These are phyloP conservation scores for Antechinus flavipes DNA, from an alignment of 2,113 vertebrate genomes.

Conservation along the genomic window DNA sequence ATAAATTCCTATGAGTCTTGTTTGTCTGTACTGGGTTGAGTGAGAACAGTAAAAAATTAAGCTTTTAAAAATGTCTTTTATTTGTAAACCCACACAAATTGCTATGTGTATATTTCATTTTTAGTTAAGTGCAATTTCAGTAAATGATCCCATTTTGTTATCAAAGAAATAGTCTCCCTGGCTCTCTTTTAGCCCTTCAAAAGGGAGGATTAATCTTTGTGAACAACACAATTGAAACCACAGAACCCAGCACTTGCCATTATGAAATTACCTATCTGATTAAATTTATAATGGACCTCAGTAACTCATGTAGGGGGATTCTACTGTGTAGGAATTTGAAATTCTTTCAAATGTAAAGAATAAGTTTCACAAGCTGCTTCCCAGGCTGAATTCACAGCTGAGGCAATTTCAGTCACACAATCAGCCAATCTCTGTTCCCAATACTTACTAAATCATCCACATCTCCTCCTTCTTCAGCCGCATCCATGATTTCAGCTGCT, in stretches of 20 bases:
- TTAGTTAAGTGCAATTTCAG: conserved; percentile 67
- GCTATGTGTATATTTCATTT: conserved; percentile 58
- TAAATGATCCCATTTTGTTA: conserved; percentile 66
- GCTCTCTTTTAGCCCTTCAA: conserved; percentile 47
- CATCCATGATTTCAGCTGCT: conserved; percentile 76
- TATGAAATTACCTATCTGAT: conserved; percentile 67
- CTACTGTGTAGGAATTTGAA: conserved; percentile 38
- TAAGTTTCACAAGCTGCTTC: neutral
- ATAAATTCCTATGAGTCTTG: conserved; percentile 41
- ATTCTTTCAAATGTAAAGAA: conserved; percentile 55
- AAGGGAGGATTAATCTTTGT: conserved; percentile 54
- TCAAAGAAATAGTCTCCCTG: conserved; percentile 44
- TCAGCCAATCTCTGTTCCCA: neutral
- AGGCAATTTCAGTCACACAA: neutral
- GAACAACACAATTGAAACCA: conserved; percentile 39
- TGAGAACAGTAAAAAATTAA: conserved; percentile 67
- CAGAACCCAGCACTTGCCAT: conserved; percentile 47
- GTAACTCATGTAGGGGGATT: conserved; percentile 7
- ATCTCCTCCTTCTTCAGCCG: conserved; percentile 89
- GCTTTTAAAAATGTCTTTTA: conserved; percentile 63
- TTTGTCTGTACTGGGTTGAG: conserved; percentile 56
- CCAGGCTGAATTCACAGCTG: conserved; percentile 20
- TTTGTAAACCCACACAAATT: conserved; percentile 75
- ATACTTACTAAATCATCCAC: conserved; percentile 95
- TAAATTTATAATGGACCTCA: conserved; percentile 65